phyloP scores from a whole-genome alignment of 2,113 vertebrate genomes.

The Xyliphius kryptos region DNA sequence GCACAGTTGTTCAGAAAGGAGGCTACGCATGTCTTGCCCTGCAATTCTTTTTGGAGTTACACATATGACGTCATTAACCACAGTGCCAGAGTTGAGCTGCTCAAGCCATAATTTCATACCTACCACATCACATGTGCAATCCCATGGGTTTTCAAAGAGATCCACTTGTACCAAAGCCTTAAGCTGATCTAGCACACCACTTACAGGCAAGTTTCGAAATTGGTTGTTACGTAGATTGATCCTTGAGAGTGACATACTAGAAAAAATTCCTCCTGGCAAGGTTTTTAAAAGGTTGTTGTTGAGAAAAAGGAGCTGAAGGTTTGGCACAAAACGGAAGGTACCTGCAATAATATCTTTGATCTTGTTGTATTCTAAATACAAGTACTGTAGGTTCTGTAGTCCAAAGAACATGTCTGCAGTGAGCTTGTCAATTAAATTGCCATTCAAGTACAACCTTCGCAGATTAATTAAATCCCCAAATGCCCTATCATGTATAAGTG shows the following conservation, averaged over 20 bases:
- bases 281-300: slow-evolving; percentile 92
- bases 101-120: slow-evolving; percentile 97
- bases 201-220: slow-evolving; percentile 87
- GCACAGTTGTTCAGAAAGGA: slow-evolving; percentile 81
- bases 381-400: slow-evolving; percentile 90
- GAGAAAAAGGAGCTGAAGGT: slow-evolving; percentile 93
- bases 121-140: slow-evolving; percentile 88
- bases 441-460: slow-evolving; percentile 92
- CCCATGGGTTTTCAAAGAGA: slow-evolving; percentile 96
- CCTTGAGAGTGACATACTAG: slow-evolving; percentile 81
- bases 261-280: slow-evolving; percentile 84
- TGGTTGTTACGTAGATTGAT: slow-evolving; percentile 91
- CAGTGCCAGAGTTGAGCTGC: slow-evolving; percentile 84
- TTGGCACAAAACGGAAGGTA: slow-evolving; percentile 83
- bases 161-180: slow-evolving; percentile 91
- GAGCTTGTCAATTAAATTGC: slow-evolving; percentile 90
- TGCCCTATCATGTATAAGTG: slow-evolving; percentile 86
- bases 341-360: slow-evolving; percentile 85
- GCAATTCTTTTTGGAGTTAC: slow-evolving; percentile 81
- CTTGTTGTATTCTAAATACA: slow-evolving; percentile 96
- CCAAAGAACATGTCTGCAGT: slow-evolving; percentile 88
- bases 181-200: slow-evolving; percentile 88
- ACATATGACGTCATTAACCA: slow-evolving; percentile 89
- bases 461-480: slow-evolving; percentile 94
- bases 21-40: slow-evolving; percentile 74